These are phyloP conservation scores for Esox lucius DNA, from an alignment of 2,797 vertebrate genomes.

Conservation along the genomic window DNA sequence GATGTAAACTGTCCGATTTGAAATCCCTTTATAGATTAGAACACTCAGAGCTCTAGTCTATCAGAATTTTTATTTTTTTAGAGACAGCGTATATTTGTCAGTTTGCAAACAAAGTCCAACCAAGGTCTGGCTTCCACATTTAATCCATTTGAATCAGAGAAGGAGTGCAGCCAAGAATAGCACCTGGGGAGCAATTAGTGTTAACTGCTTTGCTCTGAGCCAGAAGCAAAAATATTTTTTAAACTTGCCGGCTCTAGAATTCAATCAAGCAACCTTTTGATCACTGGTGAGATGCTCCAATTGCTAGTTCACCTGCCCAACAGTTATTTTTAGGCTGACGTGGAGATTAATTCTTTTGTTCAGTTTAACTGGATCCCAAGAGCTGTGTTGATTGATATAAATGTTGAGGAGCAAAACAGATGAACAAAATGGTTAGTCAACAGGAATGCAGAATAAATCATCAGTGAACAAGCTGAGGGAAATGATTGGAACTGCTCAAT, in stretches of 20 bases:
- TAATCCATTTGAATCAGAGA: no score
- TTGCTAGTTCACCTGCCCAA: no score
- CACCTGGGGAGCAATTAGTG: no score
- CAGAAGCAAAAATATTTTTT: no score
- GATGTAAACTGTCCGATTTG: not conserved
- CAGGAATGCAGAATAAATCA: not conserved
- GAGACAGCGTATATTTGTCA: not conserved
- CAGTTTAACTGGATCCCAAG: not conserved
- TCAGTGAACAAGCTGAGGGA: not conserved
- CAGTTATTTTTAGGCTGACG: not conserved
- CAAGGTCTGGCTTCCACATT: no score
- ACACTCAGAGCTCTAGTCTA: not conserved
- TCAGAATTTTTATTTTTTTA: not conserved
- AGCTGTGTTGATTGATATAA: not conserved
- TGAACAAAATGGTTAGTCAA: not conserved
- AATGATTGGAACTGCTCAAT: not conserved
- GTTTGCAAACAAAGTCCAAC: no score
- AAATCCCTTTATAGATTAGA: constrained; percentile 7
- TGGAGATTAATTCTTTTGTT: not conserved
- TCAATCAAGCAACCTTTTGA: no score
- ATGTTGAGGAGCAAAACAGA: not conserved
- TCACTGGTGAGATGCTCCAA: no score
- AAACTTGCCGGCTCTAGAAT: no score
- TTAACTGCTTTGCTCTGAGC: no score
- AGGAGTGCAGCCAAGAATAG: no score